phyloP scores from a whole-genome alignment of 2,888 invertebrate species.

The Agriotes lineatus region DNA sequence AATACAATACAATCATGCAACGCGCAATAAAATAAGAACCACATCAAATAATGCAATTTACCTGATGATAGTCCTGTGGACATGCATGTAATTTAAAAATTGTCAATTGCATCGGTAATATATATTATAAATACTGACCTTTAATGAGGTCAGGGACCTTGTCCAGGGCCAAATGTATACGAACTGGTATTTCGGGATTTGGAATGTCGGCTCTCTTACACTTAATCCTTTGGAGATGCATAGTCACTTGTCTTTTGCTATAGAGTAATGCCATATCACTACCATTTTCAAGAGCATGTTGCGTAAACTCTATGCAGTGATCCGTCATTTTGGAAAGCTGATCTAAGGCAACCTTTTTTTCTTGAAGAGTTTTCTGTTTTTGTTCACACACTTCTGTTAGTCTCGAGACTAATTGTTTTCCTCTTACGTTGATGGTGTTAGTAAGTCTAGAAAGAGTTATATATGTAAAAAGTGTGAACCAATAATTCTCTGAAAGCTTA shows the following conservation, averaged over 20 bases:
- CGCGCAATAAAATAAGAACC: background rate
- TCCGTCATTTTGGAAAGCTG: constrained; percentile 87
- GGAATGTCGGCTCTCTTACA: constrained; percentile 88
- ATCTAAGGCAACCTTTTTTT: constrained; percentile 87
- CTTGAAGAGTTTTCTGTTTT: constrained; percentile 83
- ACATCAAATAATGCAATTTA: constrained; percentile 29
- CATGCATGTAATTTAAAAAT: constrained; percentile 11
- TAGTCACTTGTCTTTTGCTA: constrained; percentile 81
- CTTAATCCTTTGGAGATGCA: constrained; percentile 85
- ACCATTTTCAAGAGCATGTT: constrained; percentile 81
- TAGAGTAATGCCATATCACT: constrained; percentile 87
- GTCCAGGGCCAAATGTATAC: constrained; percentile 83
- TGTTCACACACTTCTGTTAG: constrained; percentile 84
- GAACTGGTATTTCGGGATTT: constrained; percentile 89
- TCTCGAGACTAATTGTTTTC: constrained; percentile 84
- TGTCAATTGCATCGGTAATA: background rate
- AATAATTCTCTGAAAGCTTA: constrained; percentile 62
- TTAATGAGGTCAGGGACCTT: constrained; percentile 85
- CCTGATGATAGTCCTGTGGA: constrained; percentile 57
- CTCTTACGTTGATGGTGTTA: constrained; percentile 84
- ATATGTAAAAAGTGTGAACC: no score
- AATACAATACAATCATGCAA: no score
- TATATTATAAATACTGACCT: constrained; percentile 67
- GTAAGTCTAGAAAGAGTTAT: constrained; percentile 74
- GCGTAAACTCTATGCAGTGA: constrained; percentile 89